Base-by-base conservation (phyloP, 2,797 vertebrate genomes). In the Caiman crocodilus region DNA sequence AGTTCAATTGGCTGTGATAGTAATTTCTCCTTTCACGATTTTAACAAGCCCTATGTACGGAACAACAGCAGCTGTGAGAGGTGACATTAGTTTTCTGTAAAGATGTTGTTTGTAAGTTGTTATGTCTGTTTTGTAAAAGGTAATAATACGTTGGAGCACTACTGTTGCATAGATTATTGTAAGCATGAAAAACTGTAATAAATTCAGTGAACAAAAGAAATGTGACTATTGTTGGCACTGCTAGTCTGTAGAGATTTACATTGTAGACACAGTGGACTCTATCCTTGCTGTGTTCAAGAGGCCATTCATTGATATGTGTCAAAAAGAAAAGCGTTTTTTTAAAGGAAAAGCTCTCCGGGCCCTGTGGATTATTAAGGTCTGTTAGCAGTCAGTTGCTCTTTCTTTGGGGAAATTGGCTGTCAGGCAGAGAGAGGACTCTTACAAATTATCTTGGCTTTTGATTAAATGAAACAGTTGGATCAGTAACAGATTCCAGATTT, bases 281-380 rank as follows among this genome's bases (percentile, higher is more conserved):
- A 81, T 94, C 86, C 95, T 97, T 95, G 87, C 95, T 97, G 94
- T 93, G 97, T 96, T 97, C 92, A 96, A 94, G 96, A 97, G 97
- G 96, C 95, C 94, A 90, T 97, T 97, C 96, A 94, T 89, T 98
- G 96, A 13, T 73, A 97, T 97, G 95, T 97, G 91, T 97, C 95
- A 94, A 93, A 96, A 97, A 96, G 90, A 96, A 97, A 97, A 96
- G 65, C 91, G 69, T 42, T 78, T 81, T 90, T 84, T 93, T 87
- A n/a, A 61, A 95, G 90, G 84, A 59, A 88, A 77, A 85, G 85
- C 95, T 97, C 94, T 93, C 77, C 80, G 94, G 95, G 90, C 91
- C 85, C 93, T 79, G 77, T 95, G 96, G 95, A 94, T 97, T 97
- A 96, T 97, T 97, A 97, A 97, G 97, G 96, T 98, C 96, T 96